Evolutionary conservation across 2,888 invertebrate species (phyloP).

Genomic region (Tinea trinotella): DNA sequence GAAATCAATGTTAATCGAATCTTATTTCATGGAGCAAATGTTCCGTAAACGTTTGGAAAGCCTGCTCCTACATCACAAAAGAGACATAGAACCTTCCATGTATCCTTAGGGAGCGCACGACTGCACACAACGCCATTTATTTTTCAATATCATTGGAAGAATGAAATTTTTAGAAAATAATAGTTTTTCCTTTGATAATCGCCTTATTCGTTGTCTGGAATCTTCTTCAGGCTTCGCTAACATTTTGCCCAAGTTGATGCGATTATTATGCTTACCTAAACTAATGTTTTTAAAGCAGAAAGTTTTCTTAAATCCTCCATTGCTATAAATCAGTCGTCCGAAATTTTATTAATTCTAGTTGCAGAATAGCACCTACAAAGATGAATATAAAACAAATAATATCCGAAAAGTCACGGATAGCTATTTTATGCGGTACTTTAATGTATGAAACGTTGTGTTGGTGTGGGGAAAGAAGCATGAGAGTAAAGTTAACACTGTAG

Average conservation of each 20-base stretch:
- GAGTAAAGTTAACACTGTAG: too few relatives aligned
- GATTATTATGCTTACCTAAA: conserved; percentile 10
- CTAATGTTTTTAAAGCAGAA: not conserved
- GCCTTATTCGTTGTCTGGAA: conserved; percentile 13
- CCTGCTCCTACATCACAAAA: conserved; percentile 42
- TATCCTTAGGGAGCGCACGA: conserved; percentile 32
- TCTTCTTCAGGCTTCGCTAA: not conserved
- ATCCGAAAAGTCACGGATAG: too few relatives aligned
- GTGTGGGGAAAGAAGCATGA: not conserved
- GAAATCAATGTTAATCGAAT: conserved; percentile 47
- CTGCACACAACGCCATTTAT: conserved; percentile 32
- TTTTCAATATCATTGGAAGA: conserved; percentile 31
- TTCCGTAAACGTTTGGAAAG: conserved; percentile 48
- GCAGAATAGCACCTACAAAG: too few relatives aligned
- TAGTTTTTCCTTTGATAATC: conserved; percentile 17
- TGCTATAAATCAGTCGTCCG: not conserved
- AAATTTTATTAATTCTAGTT: too few relatives aligned
- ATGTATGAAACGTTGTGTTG: too few relatives aligned
- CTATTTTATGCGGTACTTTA: too few relatives aligned
- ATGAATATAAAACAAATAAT: too few relatives aligned
- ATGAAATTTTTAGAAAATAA: conserved; percentile 18
- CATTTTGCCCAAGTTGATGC: not conserved
- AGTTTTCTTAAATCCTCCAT: not conserved
- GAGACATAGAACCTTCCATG: conserved; percentile 20
- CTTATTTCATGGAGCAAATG: conserved; percentile 60